phyloP scores from a whole-genome alignment of 2,888 invertebrate genomes.

The Serrognathus titanus region DNA sequence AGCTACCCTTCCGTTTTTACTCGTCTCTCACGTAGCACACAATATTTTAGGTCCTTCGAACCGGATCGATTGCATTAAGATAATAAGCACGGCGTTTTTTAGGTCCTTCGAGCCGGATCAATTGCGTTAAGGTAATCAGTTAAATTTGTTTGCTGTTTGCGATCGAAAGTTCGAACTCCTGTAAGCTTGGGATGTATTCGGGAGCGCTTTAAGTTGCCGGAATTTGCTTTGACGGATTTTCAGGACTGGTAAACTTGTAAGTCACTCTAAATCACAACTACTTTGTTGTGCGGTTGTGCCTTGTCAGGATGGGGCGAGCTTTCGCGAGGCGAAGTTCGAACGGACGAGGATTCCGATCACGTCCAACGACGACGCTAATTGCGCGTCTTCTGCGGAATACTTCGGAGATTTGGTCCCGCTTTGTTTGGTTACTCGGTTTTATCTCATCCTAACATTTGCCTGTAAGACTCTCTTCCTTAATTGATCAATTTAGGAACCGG shows the following conservation, averaged over 20 bases:
- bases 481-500: slow-evolving; percentile 38
- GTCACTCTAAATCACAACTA: background rate
- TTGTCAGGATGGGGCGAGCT: background rate
- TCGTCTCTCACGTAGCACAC: no score
- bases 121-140: no score
- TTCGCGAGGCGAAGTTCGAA: slow-evolving; percentile 23
- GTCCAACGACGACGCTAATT: slow-evolving; percentile 45
- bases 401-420: slow-evolving; percentile 37
- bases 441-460: slow-evolving; percentile 38
- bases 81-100: no score
- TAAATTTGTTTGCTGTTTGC: no score
- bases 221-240: no score
- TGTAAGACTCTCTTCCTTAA: slow-evolving; percentile 42
- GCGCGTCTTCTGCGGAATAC: slow-evolving; percentile 46
- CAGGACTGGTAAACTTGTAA: background rate
- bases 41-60: no score
- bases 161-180: no score
- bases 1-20: no score
- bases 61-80: no score
- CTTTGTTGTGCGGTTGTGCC: background rate
- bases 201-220: no score
- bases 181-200: no score
- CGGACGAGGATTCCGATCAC: slow-evolving; percentile 43
- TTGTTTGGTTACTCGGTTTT: slow-evolving; percentile 39
- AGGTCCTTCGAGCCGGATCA: no score